Base-by-base conservation (phyloP, 2,888 invertebrate species). In the Capitulum mitella region DNA sequence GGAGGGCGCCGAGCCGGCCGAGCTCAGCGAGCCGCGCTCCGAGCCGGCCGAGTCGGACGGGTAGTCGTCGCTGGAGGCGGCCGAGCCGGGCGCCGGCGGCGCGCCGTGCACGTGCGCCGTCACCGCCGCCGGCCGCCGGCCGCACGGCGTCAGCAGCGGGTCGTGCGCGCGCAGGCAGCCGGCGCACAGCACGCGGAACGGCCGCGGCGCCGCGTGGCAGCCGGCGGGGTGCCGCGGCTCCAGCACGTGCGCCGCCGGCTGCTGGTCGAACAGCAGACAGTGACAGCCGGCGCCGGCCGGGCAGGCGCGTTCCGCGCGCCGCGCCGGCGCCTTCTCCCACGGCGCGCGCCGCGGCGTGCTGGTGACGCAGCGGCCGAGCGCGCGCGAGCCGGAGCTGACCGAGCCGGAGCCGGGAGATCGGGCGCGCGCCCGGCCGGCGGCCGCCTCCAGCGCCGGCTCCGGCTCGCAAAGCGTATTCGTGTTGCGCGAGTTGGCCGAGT, bases 401-500 rank as follows among this genome's bases (percentile, higher is more conserved):
- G 80, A 79, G 70, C 79, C 80, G 1, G 80, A 80, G 77, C 78
- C 78, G 12, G 80, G 80, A 10, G 58, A 58, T n/a, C 58, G n/a
- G 29, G 3, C n/a, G 3, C 58, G 70, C 3, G 79, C 80, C 26
- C 80, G 81, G 80, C 79, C n/a, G 78, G 43, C 22, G 32, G 77
- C 79, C 19, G 78, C 74, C 54, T 76, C 32, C 37, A 79, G 79
- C 34, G 78, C 32, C 78, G 64, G 16, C 54, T 77, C 79, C 14
- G 29, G 79, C 12, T 79, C 77, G 16, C 79, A 79, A 8, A 81
- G 79, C 6, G 81, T 81, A 77, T 81, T 81, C 0, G 81, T 81
- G 77, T 81, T 81, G 1, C 81, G 64, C 19, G 81, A 81, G 58
- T 81, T 81, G 32, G 80, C 80, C 6, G 81, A 81, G 6, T 80